Percentiles rank a stretch among this genome's conserved stretches.
These are phyloP conservation scores for Danio choprae DNA, from an alignment of 2,797 vertebrate genomes.

Conservation along the genomic window DNA sequence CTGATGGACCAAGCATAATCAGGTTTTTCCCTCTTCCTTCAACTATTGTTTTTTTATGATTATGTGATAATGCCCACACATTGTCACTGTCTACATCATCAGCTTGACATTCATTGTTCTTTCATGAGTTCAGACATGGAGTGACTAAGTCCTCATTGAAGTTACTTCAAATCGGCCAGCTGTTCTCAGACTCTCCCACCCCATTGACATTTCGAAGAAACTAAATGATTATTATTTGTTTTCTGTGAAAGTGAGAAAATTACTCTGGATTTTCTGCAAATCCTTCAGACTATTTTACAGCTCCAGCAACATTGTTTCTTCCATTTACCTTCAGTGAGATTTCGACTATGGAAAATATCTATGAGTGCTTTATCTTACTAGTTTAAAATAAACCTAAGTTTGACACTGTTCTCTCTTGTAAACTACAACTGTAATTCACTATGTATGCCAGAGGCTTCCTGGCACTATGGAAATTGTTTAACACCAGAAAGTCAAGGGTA, in stretches of 20 bases:
- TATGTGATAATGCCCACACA: constrained; percentile 16
- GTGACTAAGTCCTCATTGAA: constrained; percentile 16
- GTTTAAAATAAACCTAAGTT: background rate
- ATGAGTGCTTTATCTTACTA: background rate
- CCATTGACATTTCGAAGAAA: constrained; percentile 30
- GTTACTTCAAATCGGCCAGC: constrained; percentile 4
- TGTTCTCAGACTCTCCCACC: constrained; percentile 1
- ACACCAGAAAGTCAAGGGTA: background rate
- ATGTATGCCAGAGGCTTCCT: constrained; percentile 6
- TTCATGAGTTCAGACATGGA: background rate
- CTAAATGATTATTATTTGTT: constrained; percentile 44
- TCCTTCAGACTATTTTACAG: constrained; percentile 46
- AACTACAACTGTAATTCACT: constrained; percentile 28
- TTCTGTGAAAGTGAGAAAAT: constrained; percentile 48
- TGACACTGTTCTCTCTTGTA: background rate
- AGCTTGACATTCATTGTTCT: background rate
- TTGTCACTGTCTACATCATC: background rate
- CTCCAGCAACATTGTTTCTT: constrained; percentile 21
- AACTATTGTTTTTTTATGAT: background rate
- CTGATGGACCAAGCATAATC: background rate
- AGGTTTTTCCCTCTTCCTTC: background rate
- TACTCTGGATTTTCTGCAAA: constrained; percentile 49
- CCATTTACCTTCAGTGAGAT: background rate
- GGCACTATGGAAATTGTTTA: background rate
- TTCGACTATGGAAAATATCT: background rate